Conservation (phyloP, 2,797 vertebrate species). For the Nyctibius grandis region DNA sequence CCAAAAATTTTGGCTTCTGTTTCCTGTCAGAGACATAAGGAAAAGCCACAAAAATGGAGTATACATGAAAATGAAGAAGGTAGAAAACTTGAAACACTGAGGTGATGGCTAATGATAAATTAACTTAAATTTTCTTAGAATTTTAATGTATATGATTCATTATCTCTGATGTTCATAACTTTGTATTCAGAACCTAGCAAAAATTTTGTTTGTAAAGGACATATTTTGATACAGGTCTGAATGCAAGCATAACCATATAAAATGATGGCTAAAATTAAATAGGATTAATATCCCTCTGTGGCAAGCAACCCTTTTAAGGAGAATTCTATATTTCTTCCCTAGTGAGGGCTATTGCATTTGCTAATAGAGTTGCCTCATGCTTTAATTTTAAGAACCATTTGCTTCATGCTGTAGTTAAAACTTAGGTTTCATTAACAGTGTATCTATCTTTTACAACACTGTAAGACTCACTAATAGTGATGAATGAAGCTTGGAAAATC, state of each 20-base stretch:
- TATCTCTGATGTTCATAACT: not conserved
- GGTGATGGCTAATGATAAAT: not conserved
- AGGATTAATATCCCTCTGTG: not conserved
- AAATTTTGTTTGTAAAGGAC: not conserved
- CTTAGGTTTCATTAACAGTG: not conserved
- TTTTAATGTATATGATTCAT: not conserved
- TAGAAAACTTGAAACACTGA: not conserved
- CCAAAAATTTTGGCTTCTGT: not conserved
- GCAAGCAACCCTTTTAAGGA: not conserved
- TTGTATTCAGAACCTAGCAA: not conserved
- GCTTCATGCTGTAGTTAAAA: not conserved
- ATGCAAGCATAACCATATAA: not conserved
- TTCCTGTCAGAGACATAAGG: not conserved
- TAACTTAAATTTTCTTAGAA: not conserved
- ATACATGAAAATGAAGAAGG: not conserved
- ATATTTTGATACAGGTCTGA: not conserved
- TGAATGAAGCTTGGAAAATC: not conserved
- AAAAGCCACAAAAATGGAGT: not conserved
- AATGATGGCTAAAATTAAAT: not conserved
- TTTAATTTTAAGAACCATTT: not conserved
- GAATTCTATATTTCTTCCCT: not conserved
- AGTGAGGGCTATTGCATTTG: not conserved
- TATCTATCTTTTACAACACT: not conserved
- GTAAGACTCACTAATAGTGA: not conserved
- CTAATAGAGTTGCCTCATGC: not conserved